Evolutionary conservation across 1,140 invertebrate genomes (phyloP), one percentile per base, ranked within the genome.

Genomic region (Lasioglossum albipes): DNA sequence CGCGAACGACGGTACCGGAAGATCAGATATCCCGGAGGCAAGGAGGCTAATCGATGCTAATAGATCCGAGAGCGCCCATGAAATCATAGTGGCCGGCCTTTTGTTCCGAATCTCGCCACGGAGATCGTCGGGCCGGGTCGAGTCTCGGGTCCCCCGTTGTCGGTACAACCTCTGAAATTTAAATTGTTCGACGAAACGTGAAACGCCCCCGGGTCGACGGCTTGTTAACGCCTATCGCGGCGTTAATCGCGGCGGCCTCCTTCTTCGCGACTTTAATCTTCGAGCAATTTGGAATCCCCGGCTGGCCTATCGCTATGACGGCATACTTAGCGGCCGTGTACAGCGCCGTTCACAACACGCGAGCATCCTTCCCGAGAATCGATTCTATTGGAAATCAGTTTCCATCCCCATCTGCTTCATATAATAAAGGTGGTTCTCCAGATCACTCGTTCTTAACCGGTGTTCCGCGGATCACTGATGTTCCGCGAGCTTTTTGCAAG

Each of bases 181-280:
- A 79, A 78, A 78, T 45, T 31, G 75, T 71, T 76, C 67, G 67
- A 78, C 57, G 66, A 79, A 79, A 72, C 16, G 61, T 57, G 36
- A 57, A 73, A 73, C 69, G 31, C 36, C 69, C 45, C 41, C 36
- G 20, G 68, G 20, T 66, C 69, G 16, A 45, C n/a, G 49, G 69
- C 69, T 79, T 66, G 61, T 79, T 79, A 78, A 71, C 45, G 59
- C 57, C 62, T 79, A 79, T 79, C 70, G 18, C 13, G 16, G n/a
- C 27, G 65, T 66, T 62, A 73, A 72, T 73, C 61, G 27, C n/a
- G 36, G 45, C 36, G 64, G 36, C 27, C 36, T 64, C 49, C 27
- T 61, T 61, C 61, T 64, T 75, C n/a, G 71, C 61, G 66, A 64
- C 59, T 65, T 67, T 54, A 36, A 67, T 64, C 76, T 72, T 22